A percentile compares a stretch with the other conserved stretches of the same genome.
Evolutionary conservation across 2,797 vertebrate species (phyloP).

Genomic region (Cirrhinus molitorella): DNA sequence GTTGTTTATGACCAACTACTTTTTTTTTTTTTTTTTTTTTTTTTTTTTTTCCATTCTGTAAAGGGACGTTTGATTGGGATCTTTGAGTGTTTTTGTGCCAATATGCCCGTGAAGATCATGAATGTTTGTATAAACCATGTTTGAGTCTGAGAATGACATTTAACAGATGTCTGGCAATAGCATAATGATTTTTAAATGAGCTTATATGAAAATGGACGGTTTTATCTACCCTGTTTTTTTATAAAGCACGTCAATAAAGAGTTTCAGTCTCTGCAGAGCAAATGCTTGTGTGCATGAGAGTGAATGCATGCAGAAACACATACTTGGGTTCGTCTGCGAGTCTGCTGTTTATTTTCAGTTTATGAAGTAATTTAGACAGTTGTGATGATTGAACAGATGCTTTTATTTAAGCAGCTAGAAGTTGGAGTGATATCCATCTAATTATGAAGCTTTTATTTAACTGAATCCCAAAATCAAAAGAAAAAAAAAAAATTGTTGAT

Average conservation of each 20-base stretch:
- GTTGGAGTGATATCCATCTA: background rate
- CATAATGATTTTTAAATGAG: background rate
- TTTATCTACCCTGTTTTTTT: slow-evolving; percentile 2
- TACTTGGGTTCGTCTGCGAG: background rate
- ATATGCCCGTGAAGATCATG: background rate
- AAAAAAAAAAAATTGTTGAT: background rate
- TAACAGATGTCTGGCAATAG: background rate
- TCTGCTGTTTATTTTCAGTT: background rate
- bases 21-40: slow-evolving; percentile 13
- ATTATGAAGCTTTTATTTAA: background rate
- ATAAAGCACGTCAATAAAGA: slow-evolving; percentile 42
- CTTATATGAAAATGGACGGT: background rate
- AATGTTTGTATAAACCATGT: slow-evolving; percentile 14
- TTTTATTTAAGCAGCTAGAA: background rate
- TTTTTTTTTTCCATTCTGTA: background rate
- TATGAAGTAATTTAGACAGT: background rate
- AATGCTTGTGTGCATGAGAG: background rate
- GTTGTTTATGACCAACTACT: background rate
- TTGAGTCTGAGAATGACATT: background rate
- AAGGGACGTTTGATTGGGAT: slow-evolving; percentile 30
- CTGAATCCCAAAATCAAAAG: background rate
- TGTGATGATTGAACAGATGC: background rate
- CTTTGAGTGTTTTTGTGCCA: slow-evolving; percentile 17
- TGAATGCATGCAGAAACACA: background rate
- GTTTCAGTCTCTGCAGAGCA: background rate